Base-by-base conservation (phyloP, 2,113 vertebrate species). In the Solea solea region DNA sequence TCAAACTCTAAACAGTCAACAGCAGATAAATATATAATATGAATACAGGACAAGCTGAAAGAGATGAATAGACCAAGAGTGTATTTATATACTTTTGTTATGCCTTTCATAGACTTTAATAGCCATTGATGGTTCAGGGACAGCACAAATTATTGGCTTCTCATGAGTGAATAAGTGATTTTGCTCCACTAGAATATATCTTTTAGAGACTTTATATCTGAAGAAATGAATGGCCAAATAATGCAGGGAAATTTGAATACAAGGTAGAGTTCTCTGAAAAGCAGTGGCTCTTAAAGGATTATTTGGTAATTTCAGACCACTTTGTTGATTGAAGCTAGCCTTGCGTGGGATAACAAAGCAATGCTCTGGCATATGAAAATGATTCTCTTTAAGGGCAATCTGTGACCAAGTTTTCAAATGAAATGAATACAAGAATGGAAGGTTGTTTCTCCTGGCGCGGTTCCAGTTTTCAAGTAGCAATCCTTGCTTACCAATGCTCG, bases 351-450 rank as follows among this genome's bases (percentile, higher is more conserved):
- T 78, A 78, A 90, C 81, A 85, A 91, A 88, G 78, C 74, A 42
- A 49, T 9, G 25, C 76, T 82, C 74, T 86, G 49, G 60, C 57
- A 48, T 66, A 74, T 79, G 62, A 86, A 88, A 88, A 86, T 88
- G 39, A 83, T 89, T 88, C 69, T 81, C 56, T 85, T 84, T 85
- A 69, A 86, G 81, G 82, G 76, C 82, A 84, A 80, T 76, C 72
- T 83, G 54, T 72, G 82, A 81, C 71, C 69, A 85, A 82, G 75
- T 81, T 85, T 84, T 71, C 28, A 74, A 84, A 84, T 81, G 59
- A 81, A 81, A 78, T 84, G 70, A 79, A 64, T 59, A 64, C 73
- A 54, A 87, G 68, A 82, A 82, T 55, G 63, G 84, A 85, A 89
- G 88, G 79, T 80, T 88, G 78, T 83, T 78, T 72, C 70, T 87